These are phyloP conservation scores for Alectura lathami DNA, from an alignment of 2,113 vertebrate genomes.

Conservation along the genomic window DNA sequence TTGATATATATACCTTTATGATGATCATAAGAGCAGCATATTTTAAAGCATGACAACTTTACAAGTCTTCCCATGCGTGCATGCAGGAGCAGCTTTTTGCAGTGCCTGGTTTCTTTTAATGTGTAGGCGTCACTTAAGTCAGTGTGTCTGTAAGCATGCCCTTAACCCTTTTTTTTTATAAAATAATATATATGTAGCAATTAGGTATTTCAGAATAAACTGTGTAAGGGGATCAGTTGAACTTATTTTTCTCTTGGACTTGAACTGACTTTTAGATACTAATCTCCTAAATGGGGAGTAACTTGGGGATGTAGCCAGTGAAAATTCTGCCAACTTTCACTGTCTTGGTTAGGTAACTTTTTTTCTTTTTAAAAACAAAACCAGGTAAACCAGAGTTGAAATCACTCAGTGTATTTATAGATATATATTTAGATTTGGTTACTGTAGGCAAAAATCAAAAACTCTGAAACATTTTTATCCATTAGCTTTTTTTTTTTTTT, in stretches of 20 bases:
- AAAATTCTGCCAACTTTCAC: not conserved
- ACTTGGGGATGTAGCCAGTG: not conserved
- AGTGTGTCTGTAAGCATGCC: constrained; percentile 47
- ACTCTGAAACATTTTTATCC: not conserved
- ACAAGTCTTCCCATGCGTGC: constrained; percentile 15
- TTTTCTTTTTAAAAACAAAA: not conserved
- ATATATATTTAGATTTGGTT: not conserved
- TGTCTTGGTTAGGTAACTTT: not conserved
- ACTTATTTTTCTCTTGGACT: not conserved
- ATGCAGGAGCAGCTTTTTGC: constrained; percentile 46
- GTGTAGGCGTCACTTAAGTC: constrained; percentile 16
- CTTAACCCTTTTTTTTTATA: constrained; percentile 38
- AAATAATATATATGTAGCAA: not conserved
- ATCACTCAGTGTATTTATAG: not conserved
- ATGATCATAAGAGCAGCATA: not conserved
- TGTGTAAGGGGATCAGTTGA: not conserved
- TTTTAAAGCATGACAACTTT: constrained; percentile 54
- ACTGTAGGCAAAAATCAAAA: not conserved
- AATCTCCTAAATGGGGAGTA: not conserved
- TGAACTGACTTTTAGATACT: not conserved
- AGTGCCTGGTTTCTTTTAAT: constrained; percentile 31
- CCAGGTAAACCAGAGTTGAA: not conserved
- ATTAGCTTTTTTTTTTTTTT: too few species aligned
- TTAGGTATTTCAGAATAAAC: constrained; percentile 10
- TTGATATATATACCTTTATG: constrained; percentile 9